Conservation (phyloP, 2,797 vertebrate species). For the Sebastolobus altivelis region DNA sequence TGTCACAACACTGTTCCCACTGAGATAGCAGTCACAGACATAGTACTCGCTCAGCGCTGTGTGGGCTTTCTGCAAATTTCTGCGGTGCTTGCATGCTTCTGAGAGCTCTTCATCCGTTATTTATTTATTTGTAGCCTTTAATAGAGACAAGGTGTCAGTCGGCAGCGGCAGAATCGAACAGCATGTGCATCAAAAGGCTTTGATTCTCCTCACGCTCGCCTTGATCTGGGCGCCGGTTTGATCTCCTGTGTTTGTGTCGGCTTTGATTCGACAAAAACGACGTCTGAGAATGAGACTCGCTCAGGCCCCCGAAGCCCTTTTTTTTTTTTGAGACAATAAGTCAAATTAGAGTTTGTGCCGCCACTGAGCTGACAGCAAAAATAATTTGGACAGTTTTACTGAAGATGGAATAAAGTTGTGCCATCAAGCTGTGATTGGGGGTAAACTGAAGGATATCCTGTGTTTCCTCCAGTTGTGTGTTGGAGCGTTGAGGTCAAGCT, state of each 20-base stretch:
- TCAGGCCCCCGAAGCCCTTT: background rate
- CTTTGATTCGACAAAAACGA: slow-evolving; percentile 42
- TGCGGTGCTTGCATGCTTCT: background rate
- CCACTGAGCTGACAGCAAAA: background rate
- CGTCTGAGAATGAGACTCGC: slow-evolving; percentile 22
- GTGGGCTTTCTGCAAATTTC: background rate
- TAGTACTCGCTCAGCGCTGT: background rate
- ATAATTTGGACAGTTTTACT: background rate
- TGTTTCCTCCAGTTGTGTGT: background rate
- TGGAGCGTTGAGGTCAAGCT: background rate
- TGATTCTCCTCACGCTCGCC: slow-evolving; percentile 44
- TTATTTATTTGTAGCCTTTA: slow-evolving; percentile 35
- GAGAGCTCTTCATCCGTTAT: slow-evolving; percentile 19
- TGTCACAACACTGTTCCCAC: background rate
- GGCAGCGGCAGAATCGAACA: slow-evolving; percentile 40
- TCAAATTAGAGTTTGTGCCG: slow-evolving; percentile 3
- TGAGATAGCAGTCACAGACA: background rate
- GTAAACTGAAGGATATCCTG: background rate
- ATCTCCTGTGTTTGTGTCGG: slow-evolving; percentile 47
- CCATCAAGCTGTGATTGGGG: slow-evolving; percentile 2
- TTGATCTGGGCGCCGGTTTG: slow-evolving; percentile 61
- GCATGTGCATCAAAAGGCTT: slow-evolving; percentile 59
- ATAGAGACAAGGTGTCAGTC: slow-evolving; percentile 46
- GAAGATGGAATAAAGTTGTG: background rate
- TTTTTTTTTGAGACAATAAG: slow-evolving; percentile 23